phyloP scores from a whole-genome alignment of 2,888 invertebrate species.

The Ophion obscuratus region DNA sequence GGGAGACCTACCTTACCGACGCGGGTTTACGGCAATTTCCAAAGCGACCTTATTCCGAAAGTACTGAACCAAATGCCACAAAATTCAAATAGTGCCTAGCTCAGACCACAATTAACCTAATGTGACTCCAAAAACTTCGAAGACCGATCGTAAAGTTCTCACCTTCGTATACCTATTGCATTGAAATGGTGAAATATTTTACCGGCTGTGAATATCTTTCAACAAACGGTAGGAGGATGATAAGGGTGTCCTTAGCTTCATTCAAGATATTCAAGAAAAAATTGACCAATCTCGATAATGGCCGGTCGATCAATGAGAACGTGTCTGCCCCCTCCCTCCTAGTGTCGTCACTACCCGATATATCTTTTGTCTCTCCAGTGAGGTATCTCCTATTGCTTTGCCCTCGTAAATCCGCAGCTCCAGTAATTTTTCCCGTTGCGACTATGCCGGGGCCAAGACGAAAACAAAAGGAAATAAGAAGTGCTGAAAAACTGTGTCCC shows the following conservation, averaged over 20 bases:
- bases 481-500: slow-evolving; percentile 9
- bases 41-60: too few species aligned
- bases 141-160: background rate
- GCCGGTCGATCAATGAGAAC: background rate
- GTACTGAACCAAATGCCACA: background rate
- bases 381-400: background rate
- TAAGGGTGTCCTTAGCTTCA: background rate
- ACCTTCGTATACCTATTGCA: background rate
- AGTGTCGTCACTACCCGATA: background rate
- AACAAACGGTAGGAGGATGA: too few species aligned
- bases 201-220: too few species aligned
- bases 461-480: background rate
- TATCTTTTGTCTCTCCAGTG: background rate
- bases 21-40: too few species aligned
- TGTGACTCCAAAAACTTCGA: background rate
- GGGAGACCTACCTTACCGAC: too few species aligned
- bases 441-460: background rate
- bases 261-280: background rate
- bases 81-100: background rate
- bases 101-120: background rate
- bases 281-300: background rate
- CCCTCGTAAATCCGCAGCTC: background rate
- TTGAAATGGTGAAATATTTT: too few species aligned
- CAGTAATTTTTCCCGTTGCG: background rate
- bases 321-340: background rate